Percentiles rank a stretch among this genome's conserved stretches.
phyloP scores from a whole-genome alignment of 2,113 vertebrate genomes.

The Dasyprocta punctata region DNA sequence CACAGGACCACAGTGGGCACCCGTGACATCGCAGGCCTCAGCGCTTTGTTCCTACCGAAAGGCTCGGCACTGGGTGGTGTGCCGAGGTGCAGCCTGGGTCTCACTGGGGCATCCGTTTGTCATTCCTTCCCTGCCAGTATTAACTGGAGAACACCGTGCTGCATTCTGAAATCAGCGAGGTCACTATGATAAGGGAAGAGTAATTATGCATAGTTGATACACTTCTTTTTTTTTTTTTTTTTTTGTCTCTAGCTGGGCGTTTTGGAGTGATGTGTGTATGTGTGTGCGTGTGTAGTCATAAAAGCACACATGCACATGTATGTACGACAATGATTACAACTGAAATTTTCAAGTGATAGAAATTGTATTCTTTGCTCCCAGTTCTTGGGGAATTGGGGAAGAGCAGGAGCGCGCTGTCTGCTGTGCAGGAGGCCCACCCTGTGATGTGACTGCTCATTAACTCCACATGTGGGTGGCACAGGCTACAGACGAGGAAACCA shows the following conservation, averaged over 20 bases:
- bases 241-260: not conserved
- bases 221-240: no score
- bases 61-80: accelerated
- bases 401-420: not conserved
- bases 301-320: accelerated
- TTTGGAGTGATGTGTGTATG: not conserved
- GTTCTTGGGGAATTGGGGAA: not conserved
- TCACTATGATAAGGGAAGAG: not conserved
- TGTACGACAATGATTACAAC: not conserved
- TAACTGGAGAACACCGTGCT: not conserved
- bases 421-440: not conserved
- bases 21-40: accelerated
- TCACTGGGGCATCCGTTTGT: not conserved
- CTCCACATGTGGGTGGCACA: no score
- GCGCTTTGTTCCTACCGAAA: not conserved
- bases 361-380: not conserved
- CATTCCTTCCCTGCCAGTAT: not conserved
- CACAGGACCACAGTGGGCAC: not conserved
- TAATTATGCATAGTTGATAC: not conserved
- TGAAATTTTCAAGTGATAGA: not conserved
- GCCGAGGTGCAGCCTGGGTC: accelerated
- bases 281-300: not conserved
- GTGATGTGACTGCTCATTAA: no score
- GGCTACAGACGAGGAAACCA: not conserved
- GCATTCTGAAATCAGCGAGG: not conserved